phyloP scores from a whole-genome alignment of 2,888 invertebrate genomes.

The Stenchaetothrips biformis region DNA sequence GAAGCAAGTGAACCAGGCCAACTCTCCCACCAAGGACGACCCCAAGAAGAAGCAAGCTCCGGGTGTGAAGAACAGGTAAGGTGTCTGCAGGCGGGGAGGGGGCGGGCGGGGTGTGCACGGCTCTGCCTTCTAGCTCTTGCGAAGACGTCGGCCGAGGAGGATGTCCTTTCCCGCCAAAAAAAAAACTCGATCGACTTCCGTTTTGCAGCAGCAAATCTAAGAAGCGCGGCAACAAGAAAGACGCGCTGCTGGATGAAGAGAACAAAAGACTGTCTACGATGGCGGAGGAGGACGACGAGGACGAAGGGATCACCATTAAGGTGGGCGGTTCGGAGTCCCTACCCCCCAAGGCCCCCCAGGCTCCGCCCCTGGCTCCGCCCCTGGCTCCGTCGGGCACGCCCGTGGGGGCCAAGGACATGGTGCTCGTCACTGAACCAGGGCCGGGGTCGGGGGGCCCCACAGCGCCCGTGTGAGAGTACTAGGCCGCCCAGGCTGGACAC shows the following conservation, averaged over 20 bases:
- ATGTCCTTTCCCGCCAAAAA: background rate
- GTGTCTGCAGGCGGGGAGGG: background rate
- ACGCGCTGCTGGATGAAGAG: conserved; percentile 52
- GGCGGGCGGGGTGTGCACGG: background rate
- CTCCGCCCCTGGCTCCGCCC: background rate
- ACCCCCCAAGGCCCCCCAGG: background rate
- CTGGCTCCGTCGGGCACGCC: background rate
- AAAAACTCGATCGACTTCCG: background rate
- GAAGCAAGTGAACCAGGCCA: conserved; percentile 80
- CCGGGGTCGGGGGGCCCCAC: conserved; percentile 3
- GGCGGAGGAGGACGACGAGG: conserved; percentile 81
- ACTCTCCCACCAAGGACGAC: conserved; percentile 51
- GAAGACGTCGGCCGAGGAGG: background rate
- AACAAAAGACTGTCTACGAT: conserved; percentile 70
- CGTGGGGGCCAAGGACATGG: background rate
- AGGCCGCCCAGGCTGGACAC: background rate
- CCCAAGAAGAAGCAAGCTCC: conserved; percentile 51
- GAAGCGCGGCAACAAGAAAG: conserved; percentile 64
- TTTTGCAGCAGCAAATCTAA: conserved; percentile 55
- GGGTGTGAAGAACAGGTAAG: conserved; percentile 41
- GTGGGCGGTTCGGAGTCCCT: conserved; percentile 47
- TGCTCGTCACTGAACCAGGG: background rate
- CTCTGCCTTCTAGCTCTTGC: background rate
- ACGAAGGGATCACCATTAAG: conserved; percentile 59
- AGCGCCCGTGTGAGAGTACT: background rate